These are phyloP conservation scores for Pituophis catenifer DNA, from an alignment of 2,113 vertebrate genomes.

Conservation along the genomic window DNA sequence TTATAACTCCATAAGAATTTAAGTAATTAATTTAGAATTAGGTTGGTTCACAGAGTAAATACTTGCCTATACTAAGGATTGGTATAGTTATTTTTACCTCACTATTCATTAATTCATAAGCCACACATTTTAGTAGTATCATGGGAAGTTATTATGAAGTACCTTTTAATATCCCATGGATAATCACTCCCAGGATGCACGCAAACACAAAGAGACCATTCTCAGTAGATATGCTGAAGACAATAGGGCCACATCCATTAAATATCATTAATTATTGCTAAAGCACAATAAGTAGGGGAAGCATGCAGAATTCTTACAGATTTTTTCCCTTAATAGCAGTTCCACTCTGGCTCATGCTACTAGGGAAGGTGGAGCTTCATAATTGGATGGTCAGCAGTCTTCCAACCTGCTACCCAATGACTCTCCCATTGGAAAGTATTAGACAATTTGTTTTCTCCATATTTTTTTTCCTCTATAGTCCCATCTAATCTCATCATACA, in stretches of 20 bases:
- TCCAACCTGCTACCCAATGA: not conserved
- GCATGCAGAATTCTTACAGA: not conserved
- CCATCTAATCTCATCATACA: not conserved
- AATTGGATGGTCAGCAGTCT: not conserved
- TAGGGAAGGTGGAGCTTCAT: not conserved
- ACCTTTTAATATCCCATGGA: slow-evolving; percentile 3
- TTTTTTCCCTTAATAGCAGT: not conserved
- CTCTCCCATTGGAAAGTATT: not conserved
- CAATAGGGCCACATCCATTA: not conserved
- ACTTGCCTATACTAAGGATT: slow-evolving; percentile 21
- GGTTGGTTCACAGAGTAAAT: not conserved
- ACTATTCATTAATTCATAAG: slow-evolving; percentile 33
- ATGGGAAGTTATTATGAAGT: not conserved
- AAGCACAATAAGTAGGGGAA: slow-evolving; percentile 8
- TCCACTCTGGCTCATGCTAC: not conserved
- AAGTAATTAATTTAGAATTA: not conserved
- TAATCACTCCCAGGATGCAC: not conserved
- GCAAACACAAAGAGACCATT: not conserved
- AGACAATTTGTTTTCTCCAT: not conserved
- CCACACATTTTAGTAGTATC: not conserved
- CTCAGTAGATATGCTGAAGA: slow-evolving; percentile 24
- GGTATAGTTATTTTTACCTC: not conserved
- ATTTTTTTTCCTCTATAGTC: not conserved
- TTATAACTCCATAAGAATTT: not conserved
- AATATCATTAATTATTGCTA: slow-evolving; percentile 11